Evolutionary conservation across 2,797 vertebrate genomes (phyloP).

Genomic region (Bovichtus variegatus): DNA sequence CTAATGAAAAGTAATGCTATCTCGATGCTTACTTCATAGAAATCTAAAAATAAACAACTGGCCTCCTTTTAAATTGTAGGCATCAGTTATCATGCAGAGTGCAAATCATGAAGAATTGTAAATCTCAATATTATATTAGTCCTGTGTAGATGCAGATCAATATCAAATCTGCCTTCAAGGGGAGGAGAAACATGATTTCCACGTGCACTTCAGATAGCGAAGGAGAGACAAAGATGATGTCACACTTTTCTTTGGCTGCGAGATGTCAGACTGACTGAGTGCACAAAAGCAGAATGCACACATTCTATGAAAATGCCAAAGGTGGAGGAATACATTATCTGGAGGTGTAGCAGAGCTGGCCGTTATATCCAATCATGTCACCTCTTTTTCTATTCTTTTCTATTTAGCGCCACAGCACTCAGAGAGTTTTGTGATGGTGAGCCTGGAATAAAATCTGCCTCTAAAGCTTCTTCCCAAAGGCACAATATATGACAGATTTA

Average conservation of each 20-base stretch:
- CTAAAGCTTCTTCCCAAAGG: slow-evolving; percentile 31
- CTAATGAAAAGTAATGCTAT: background rate
- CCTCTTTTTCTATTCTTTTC: slow-evolving; percentile 30
- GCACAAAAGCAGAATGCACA: slow-evolving; percentile 26
- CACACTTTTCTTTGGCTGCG: slow-evolving; percentile 19
- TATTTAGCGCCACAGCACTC: slow-evolving; percentile 30
- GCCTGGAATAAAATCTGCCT: slow-evolving; percentile 8
- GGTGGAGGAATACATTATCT: slow-evolving; percentile 56
- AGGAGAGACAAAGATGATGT: slow-evolving; percentile 29
- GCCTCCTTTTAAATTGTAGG: background rate
- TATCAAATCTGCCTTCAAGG: slow-evolving; percentile 19
- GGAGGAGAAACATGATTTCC: slow-evolving; percentile 12
- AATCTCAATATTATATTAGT: slow-evolving; percentile 1
- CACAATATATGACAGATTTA: slow-evolving; percentile 36
- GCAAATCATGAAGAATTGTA: background rate
- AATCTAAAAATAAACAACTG: slow-evolving; percentile 9
- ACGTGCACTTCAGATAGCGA: slow-evolving; percentile 1
- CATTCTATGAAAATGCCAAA: slow-evolving; percentile 39
- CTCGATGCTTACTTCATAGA: background rate
- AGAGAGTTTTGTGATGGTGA: slow-evolving; percentile 10
- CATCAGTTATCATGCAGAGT: background rate
- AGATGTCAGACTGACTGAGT: slow-evolving; percentile 40
- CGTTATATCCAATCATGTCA: slow-evolving; percentile 50
- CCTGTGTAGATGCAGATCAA: background rate
- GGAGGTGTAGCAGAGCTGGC: slow-evolving; percentile 45